Evolutionary conservation across 2,797 vertebrate species (phyloP).

Genomic region (Tapera naevia): DNA sequence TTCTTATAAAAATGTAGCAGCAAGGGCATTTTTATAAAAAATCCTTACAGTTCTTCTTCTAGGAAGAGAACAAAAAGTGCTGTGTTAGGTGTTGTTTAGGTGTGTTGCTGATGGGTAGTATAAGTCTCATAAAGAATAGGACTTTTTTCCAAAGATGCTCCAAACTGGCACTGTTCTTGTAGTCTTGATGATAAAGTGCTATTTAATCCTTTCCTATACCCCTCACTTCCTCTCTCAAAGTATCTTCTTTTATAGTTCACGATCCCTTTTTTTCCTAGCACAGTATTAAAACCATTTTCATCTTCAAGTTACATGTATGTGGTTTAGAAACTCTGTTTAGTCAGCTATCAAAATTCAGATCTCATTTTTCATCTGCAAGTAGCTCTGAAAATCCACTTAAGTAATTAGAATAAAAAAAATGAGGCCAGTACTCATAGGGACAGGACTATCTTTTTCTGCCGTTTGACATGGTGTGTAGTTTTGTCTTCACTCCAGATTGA

Average conservation of each 20-base stretch:
- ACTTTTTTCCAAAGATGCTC: not conserved
- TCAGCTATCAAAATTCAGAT: not conserved
- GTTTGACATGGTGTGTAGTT: not conserved
- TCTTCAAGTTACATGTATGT: not conserved
- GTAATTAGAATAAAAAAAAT: not conserved
- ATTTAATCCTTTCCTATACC: not conserved
- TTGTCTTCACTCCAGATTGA: not conserved
- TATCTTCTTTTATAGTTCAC: not conserved
- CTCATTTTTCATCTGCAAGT: not conserved
- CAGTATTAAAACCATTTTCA: not conserved
- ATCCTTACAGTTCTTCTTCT: not conserved
- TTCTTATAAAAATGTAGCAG: not conserved
- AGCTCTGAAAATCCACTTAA: not conserved
- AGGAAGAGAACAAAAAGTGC: not conserved
- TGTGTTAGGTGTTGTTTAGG: not conserved
- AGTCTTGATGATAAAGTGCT: not conserved
- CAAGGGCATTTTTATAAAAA: not conserved
- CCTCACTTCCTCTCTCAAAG: not conserved
- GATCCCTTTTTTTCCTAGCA: not conserved
- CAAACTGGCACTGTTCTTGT: not conserved
- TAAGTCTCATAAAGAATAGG: not conserved
- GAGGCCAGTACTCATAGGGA: not conserved
- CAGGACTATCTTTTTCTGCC: not conserved
- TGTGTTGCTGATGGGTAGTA: not conserved
- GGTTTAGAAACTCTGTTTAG: not conserved